phyloP scores from a whole-genome alignment of 1,140 invertebrate species.

The Lineus longissimus region DNA sequence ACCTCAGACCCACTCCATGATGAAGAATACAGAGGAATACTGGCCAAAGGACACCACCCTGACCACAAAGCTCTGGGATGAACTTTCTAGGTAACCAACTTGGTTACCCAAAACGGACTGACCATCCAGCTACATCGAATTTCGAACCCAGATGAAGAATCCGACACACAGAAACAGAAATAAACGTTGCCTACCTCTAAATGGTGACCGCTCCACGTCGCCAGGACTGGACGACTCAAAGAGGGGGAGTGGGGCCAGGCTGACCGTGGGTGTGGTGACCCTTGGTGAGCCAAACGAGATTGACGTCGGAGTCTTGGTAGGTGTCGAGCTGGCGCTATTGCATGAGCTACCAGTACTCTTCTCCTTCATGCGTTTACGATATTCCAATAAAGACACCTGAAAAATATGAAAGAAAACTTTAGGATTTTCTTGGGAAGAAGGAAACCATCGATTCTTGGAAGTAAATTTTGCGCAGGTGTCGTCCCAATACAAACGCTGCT shows the following conservation, averaged over 20 bases:
- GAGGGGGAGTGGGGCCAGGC: slow-evolving; percentile 18
- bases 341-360: slow-evolving; percentile 14
- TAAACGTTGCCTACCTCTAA: background rate
- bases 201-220: background rate
- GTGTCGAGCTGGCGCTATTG: background rate
- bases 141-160: too few relatives aligned
- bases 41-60: too few relatives aligned
- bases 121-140: too few relatives aligned
- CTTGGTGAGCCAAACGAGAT: background rate
- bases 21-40: too few relatives aligned
- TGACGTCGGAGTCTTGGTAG: background rate
- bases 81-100: too few relatives aligned
- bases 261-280: background rate
- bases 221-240: slow-evolving; percentile 13
- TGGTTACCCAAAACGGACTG: too few relatives aligned
- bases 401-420: slow-evolving; percentile 22
- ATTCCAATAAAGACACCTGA: slow-evolving; percentile 69
- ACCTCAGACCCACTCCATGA: too few relatives aligned
- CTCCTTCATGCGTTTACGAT: slow-evolving; percentile 61
- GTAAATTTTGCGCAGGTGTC: too few relatives aligned
- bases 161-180: too few relatives aligned
- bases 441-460: too few relatives aligned
- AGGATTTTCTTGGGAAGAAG: background rate
- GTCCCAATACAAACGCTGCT: too few relatives aligned
- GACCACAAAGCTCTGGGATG: too few relatives aligned